Conservation (phyloP, 2,113 vertebrate genomes). For the Patagioenas fasciata region DNA sequence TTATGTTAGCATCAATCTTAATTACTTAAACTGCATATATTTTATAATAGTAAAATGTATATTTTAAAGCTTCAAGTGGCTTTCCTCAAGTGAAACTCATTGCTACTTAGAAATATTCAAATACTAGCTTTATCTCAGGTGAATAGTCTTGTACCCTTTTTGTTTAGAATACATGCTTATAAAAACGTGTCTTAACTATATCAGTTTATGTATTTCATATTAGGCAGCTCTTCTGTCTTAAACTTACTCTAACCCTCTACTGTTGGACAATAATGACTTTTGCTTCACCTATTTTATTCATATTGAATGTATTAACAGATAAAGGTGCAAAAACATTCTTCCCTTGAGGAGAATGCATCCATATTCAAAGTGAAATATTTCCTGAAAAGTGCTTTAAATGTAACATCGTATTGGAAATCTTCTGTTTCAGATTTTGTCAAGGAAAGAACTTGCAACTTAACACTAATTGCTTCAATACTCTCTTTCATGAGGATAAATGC, state of each 20-base stretch:
- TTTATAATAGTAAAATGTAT: constrained; percentile 79
- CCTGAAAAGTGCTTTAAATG: constrained; percentile 54
- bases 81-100: constrained; percentile 75
- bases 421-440: constrained; percentile 34
- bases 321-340: constrained; percentile 73
- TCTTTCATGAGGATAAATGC: constrained; percentile 24
- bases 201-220: constrained; percentile 59
- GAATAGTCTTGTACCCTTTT: constrained; percentile 76
- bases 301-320: constrained; percentile 81
- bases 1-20: constrained; percentile 72
- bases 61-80: constrained; percentile 76
- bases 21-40: constrained; percentile 80
- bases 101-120: constrained; percentile 78
- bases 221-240: constrained; percentile 60
- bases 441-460: constrained; percentile 24
- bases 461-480: constrained; percentile 46
- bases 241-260: constrained; percentile 60
- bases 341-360: constrained; percentile 69
- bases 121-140: constrained; percentile 83
- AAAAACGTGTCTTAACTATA: constrained; percentile 64
- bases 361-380: constrained; percentile 59
- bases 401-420: constrained; percentile 17
- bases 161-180: constrained; percentile 66
- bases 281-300: constrained; percentile 78
- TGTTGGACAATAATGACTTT: constrained; percentile 54